Evolutionary conservation across 2,113 vertebrate species (phyloP).

Genomic region (Jacana jacana): DNA sequence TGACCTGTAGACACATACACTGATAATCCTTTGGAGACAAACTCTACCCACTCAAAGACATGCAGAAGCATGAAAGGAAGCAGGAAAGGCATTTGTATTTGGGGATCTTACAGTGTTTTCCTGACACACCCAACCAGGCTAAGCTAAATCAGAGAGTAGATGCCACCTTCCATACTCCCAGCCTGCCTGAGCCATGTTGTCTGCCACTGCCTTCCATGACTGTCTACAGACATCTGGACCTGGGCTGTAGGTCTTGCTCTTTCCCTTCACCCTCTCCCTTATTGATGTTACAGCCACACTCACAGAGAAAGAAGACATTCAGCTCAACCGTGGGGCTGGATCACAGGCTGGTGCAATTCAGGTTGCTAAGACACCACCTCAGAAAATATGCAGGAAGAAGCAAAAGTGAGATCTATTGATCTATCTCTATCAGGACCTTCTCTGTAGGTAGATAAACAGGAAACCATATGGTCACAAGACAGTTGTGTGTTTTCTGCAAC

Average conservation of each 20-base stretch:
- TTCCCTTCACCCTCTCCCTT: background rate
- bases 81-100: background rate
- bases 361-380: background rate
- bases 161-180: background rate
- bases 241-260: background rate
- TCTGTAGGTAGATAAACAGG: background rate
- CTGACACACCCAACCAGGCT: background rate
- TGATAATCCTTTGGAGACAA: background rate
- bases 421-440: background rate
- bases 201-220: background rate
- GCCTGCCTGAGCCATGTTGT: background rate
- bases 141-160: background rate
- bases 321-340: background rate
- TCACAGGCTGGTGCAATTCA: background rate
- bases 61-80: too few relatives aligned
- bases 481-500: background rate
- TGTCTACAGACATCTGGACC: background rate
- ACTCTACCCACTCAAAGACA: too few relatives aligned
- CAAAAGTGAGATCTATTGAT: background rate
- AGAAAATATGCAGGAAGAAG: background rate
- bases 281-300: background rate
- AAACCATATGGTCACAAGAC: background rate
- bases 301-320: background rate
- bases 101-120: background rate
- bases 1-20: too few relatives aligned